phyloP scores from a whole-genome alignment of 2,888 invertebrate genomes.

The Plagiodera versicolora region DNA sequence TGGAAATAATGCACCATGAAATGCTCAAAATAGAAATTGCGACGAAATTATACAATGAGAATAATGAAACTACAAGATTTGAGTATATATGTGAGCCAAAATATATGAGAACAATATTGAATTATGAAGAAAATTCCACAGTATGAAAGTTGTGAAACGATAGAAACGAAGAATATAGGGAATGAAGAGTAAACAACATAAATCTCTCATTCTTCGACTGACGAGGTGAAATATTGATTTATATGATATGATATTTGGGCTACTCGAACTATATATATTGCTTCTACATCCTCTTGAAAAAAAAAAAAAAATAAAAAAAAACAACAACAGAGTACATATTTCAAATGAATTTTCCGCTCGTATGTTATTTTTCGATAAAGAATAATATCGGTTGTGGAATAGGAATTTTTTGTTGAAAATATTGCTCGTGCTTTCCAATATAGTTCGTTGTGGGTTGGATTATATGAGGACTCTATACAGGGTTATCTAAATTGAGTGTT shows the following conservation, averaged over 20 bases:
- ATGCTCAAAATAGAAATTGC: too few species aligned
- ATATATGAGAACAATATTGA: too few species aligned
- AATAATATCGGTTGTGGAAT: background rate
- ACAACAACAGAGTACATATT: background rate
- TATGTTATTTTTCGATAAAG: background rate
- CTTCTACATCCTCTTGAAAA: background rate
- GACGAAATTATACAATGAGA: too few species aligned
- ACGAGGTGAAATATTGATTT: conserved; percentile 10
- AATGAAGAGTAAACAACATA: background rate
- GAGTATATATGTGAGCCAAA: too few species aligned
- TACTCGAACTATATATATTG: background rate
- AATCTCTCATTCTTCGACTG: conserved; percentile 6
- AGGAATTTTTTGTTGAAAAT: background rate
- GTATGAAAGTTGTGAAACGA: too few species aligned
- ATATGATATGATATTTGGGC: background rate
- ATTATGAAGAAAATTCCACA: too few species aligned
- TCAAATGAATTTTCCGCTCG: background rate
- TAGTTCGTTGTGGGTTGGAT: background rate
- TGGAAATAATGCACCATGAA: too few species aligned
- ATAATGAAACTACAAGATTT: too few species aligned
- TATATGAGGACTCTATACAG: background rate
- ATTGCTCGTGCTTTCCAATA: background rate
- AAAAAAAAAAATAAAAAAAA: too few species aligned
- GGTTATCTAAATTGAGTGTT: too few species aligned
- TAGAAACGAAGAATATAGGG: too few species aligned